Percentiles rank a stretch among this genome's conserved stretches.
Conservation (phyloP, 2,797 vertebrate genomes). For the Mastacembelus armatus region DNA sequence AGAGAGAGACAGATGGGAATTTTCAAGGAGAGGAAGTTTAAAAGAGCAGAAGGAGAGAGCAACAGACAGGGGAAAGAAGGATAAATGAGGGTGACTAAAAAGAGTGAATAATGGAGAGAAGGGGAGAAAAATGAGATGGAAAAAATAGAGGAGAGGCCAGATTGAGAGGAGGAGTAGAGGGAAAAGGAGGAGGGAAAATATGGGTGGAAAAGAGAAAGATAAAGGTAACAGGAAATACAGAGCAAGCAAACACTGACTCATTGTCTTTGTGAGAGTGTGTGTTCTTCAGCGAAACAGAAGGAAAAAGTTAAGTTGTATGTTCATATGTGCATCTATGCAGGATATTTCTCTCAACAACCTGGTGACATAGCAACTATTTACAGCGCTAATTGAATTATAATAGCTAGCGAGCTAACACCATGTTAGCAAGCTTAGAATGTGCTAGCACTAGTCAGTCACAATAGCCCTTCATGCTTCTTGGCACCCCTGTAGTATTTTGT, state of each 20-base stretch:
- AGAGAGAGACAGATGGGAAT: slow-evolving; percentile 23
- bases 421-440: too few species aligned
- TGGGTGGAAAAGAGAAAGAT: slow-evolving; percentile 17
- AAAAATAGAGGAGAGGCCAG: slow-evolving; percentile 45
- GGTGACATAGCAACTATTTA: too few species aligned
- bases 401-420: too few species aligned
- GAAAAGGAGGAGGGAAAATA: slow-evolving; percentile 14
- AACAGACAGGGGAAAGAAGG: slow-evolving; percentile 50
- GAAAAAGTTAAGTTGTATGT: too few species aligned
- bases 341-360: too few species aligned
- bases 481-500: too few species aligned
- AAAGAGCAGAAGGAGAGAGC: slow-evolving; percentile 40
- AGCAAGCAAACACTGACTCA: not conserved
- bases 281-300: too few species aligned
- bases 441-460: too few species aligned
- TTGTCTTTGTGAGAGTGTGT: too few species aligned
- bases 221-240: slow-evolving; percentile 10
- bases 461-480: too few species aligned
- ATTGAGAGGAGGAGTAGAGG: slow-evolving; percentile 46
- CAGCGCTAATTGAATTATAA: too few species aligned
- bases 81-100: slow-evolving; percentile 60
- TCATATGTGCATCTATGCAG: too few species aligned
- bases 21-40: slow-evolving; percentile 44
- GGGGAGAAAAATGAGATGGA: slow-evolving; percentile 59
- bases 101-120: slow-evolving; percentile 56